Evolutionary conservation across 1,140 invertebrate genomes (phyloP).

Genomic region (Armadillidium nasatum): DNA sequence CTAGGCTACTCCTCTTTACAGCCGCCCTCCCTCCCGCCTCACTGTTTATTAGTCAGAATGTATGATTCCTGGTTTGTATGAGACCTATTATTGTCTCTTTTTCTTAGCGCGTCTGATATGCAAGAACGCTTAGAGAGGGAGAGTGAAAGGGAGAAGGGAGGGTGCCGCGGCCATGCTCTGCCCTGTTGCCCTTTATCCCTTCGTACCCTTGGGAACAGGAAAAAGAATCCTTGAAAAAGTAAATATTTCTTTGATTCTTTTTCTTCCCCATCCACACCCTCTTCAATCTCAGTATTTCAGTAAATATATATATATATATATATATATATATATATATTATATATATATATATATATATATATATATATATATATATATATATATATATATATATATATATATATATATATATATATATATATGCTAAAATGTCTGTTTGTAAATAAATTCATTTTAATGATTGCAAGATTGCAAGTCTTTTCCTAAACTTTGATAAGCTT

Average conservation of each 20-base stretch:
- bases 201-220: background rate
- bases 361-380: too few relatives aligned
- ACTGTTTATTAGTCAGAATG: background rate
- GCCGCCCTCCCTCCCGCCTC: constrained; percentile 7
- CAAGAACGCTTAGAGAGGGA: background rate
- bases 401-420: too few relatives aligned
- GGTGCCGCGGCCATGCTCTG: background rate
- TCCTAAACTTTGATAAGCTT: too few relatives aligned
- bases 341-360: too few relatives aligned
- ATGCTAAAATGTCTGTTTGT: too few relatives aligned
- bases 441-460: too few relatives aligned
- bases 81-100: background rate
- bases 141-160: constrained; percentile 5
- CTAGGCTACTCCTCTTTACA: background rate
- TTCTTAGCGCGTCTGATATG: background rate
- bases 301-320: too few relatives aligned
- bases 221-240: background rate
- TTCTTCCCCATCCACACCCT: background rate
- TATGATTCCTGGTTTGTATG: background rate
- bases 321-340: too few relatives aligned
- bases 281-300: background rate
- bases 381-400: too few relatives aligned
- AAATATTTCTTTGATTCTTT: background rate
- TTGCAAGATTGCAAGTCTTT: too few relatives aligned
- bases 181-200: constrained; percentile 1